Base-by-base conservation (phyloP, 2,797 vertebrate species). In the Streptopelia turtur region DNA sequence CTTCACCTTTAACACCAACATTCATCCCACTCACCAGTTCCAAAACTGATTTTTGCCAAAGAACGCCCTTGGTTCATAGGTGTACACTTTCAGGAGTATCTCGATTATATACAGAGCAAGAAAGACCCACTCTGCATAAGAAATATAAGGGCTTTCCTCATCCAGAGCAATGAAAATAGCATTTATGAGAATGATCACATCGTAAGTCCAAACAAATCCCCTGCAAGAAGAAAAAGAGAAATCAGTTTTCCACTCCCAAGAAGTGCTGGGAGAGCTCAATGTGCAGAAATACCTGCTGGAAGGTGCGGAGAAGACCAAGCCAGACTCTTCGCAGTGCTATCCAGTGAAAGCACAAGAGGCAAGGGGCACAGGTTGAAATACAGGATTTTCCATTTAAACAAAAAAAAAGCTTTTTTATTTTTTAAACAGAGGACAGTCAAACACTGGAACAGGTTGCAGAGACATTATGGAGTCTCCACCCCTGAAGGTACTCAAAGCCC, bases 141-240 rank as follows among this genome's bases (percentile, higher is more conserved):
- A 98, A 76, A 99, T 98, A 47, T 98, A 50, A 10, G 98, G 98
- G 23, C 98, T 98, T 69, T 98, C 97, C 93, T 99, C 99, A 79
- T 99, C 99, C 97, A 99, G 97, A 9, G 98, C 99, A 69, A 99
- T 99, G 97, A 99, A 99, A 75, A 99, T 95, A 1, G 99, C 98
- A 53, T 99, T 99, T 72, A 99, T 97, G 85, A 99, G 96, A 95
- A 99, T 99, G 93, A 99, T 98, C 31, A 98, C 83, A 94, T 99
- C 99, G 0, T 98, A 99, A 33, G 95, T 83, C 74, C 98, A 98
- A n/a, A 98, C 98, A 83, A 99, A 99, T 33, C 96, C 98, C 95
- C 99, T 99, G 97, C 49, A 72, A 64, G 68, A 47, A 77, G 37
- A 11, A 10, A 39, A 57, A 76, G 86, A 23, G 4, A 81, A 37